Conservation (phyloP, 1,140 invertebrate genomes). For the Pseudobourletiella spinata region DNA sequence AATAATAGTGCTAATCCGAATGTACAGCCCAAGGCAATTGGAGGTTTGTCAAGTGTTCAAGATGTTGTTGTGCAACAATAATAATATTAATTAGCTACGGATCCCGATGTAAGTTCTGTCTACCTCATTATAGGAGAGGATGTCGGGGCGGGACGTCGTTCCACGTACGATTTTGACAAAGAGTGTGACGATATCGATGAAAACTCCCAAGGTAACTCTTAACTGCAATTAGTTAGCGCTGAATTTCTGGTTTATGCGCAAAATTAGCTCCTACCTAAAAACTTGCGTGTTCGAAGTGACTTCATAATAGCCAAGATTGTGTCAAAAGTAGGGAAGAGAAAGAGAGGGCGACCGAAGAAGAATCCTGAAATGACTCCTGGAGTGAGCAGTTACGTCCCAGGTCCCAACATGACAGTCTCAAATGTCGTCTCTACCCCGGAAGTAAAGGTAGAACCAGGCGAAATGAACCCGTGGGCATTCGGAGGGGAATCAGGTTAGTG, state of each 20-base stretch:
- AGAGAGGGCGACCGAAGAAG: constrained; percentile 5
- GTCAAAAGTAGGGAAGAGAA: not conserved
- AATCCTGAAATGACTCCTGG: not conserved
- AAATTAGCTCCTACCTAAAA: too few species aligned
- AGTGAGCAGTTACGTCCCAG: not conserved
- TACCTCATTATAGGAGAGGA: too few species aligned
- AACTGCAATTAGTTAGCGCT: too few species aligned
- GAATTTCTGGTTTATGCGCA: too few species aligned
- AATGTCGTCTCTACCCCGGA: not conserved
- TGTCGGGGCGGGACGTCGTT: too few species aligned
- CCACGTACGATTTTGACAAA: too few species aligned
- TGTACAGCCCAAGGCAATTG: not conserved
- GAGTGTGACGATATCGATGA: too few species aligned
- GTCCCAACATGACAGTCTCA: not conserved
- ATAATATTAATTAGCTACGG: too few species aligned
- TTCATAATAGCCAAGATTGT: not conserved
- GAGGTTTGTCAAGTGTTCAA: not conserved
- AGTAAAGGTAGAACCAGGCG: not conserved
- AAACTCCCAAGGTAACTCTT: too few species aligned
- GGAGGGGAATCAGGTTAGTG: not conserved
- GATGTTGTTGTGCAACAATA: not conserved
- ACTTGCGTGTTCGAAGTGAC: not conserved
- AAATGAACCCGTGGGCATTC: not conserved
- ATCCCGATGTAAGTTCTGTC: not conserved
- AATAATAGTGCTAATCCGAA: too few species aligned